Evolutionary conservation across 2,797 vertebrate genomes (phyloP).

Genomic region (Poecilia picta): DNA sequence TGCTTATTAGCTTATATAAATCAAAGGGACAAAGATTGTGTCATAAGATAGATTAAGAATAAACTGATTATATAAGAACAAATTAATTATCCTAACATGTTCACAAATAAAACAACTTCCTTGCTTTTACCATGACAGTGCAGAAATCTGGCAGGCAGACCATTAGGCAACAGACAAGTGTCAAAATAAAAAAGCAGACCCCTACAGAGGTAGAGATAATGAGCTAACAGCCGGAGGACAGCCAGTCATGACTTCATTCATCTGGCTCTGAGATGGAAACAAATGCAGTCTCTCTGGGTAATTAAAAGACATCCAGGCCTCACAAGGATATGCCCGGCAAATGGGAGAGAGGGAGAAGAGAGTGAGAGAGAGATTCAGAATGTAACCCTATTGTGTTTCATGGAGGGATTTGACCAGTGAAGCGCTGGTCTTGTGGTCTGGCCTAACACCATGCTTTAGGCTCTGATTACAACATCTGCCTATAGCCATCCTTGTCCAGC

Average conservation of each 20-base stretch:
- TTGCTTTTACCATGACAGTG: not conserved
- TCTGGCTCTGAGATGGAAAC: slow-evolving; percentile 76
- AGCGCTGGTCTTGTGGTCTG: slow-evolving; percentile 77
- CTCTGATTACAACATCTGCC: slow-evolving; percentile 80
- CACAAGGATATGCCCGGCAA: slow-evolving; percentile 75
- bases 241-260: slow-evolving; percentile 80
- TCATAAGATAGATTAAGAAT: not conserved
- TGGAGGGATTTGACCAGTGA: slow-evolving; percentile 80
- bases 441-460: slow-evolving; percentile 75
- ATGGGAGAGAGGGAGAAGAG: slow-evolving; percentile 68
- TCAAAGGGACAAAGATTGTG: not conserved
- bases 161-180: slow-evolving; percentile 9
- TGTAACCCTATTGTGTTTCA: slow-evolving; percentile 86
- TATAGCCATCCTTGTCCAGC: slow-evolving; percentile 50
- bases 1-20: not conserved
- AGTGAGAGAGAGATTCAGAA: slow-evolving; percentile 76
- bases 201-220: slow-evolving; percentile 64
- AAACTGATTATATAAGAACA: not conserved
- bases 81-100: not conserved
- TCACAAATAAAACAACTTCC: not conserved
- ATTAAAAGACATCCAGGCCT: slow-evolving; percentile 81
- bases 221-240: slow-evolving; percentile 66
- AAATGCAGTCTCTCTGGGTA: slow-evolving; percentile 74
- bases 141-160: not conserved
- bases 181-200: slow-evolving; percentile 35